Conservation (phyloP, 1,140 invertebrate species). For the Eurytemora carolleeae region DNA sequence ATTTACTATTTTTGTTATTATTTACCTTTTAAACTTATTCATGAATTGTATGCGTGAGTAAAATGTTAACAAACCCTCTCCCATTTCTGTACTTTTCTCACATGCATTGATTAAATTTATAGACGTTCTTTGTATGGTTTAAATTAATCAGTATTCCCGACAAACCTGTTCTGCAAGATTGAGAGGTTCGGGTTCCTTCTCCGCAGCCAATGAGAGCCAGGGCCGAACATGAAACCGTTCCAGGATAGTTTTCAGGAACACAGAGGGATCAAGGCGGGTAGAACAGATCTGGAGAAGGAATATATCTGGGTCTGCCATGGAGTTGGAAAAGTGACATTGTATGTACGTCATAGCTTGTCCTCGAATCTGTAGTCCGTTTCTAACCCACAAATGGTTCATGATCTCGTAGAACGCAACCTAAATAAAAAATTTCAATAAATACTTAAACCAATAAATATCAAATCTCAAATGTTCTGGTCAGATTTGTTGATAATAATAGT, state of each 20-base stretch:
- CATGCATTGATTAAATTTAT: too few species aligned
- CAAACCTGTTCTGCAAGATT: not conserved
- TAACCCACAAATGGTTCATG: constrained; percentile 74
- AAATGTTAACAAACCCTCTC: too few species aligned
- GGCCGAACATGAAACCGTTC: constrained; percentile 36
- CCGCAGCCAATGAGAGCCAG: not conserved
- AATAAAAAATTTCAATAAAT: too few species aligned
- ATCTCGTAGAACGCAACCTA: constrained; percentile 89
- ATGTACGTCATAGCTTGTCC: constrained; percentile 97
- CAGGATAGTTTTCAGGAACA: constrained; percentile 63
- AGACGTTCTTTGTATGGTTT: too few species aligned
- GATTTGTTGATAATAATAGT: too few species aligned
- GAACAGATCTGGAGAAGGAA: constrained; percentile 82
- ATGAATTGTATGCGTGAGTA: too few species aligned
- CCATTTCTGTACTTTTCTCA: too few species aligned
- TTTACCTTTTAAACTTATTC: too few species aligned
- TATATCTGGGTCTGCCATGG: constrained; percentile 89
- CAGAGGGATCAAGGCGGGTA: constrained; percentile 58
- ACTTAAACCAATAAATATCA: too few species aligned
- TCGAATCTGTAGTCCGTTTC: constrained; percentile 90
- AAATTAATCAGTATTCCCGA: too few species aligned
- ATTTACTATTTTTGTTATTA: too few species aligned
- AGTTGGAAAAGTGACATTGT: constrained; percentile 94
- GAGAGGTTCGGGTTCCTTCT: not conserved
- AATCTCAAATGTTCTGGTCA: too few species aligned